Evolutionary conservation across 2,888 invertebrate genomes (phyloP), one percentile per base, ranked within the genome.

Genomic region (Drosophila nigricruria): DNA sequence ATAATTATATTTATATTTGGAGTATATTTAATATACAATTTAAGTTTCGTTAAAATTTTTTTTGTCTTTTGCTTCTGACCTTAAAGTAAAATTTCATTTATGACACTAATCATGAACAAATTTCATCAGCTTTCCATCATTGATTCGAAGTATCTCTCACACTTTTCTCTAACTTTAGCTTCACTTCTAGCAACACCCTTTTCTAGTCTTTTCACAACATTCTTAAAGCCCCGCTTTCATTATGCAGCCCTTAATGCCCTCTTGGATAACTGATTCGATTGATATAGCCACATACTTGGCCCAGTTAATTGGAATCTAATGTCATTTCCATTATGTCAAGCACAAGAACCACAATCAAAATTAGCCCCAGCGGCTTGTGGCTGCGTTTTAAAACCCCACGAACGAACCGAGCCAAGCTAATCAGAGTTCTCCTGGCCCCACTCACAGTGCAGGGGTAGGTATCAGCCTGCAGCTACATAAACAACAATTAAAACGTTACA

Each of bases 401-500:
- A 47, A 30, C 43, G 36, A 52, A 49, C 56, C 30, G 27, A 57
- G 50, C 8, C 27, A n/a, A 65, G 38, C 70, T 76, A 77, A 74
- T 79, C 72, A 76, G 75, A 63, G 23, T 47, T 64, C 20, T 25
- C 16, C 56, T n/a, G 20, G 25, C 9, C 23, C 23, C 6, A 10
- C 5, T 3, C 14, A 14, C 2, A 23, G 20, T 36, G 27, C 12
- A 25, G 50, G 14, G 43, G 47, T 20, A 0, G 32, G 5, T 6
- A 32, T 43, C 38, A n/a, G 52, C 69, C 58, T 59, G 77, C 62
- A 72, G 76, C 76, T 54, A 64, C 70, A 80, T 89, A 89, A 89
- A 89, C 85, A 86, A 86, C 89, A 86, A 86, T 86, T 86, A 86
- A 86, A 89, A 88, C 63, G 80, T 77, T 88, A 85, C 90, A 82